phyloP scores from a whole-genome alignment of 2,113 vertebrate species.

The Gymnarchus niloticus region DNA sequence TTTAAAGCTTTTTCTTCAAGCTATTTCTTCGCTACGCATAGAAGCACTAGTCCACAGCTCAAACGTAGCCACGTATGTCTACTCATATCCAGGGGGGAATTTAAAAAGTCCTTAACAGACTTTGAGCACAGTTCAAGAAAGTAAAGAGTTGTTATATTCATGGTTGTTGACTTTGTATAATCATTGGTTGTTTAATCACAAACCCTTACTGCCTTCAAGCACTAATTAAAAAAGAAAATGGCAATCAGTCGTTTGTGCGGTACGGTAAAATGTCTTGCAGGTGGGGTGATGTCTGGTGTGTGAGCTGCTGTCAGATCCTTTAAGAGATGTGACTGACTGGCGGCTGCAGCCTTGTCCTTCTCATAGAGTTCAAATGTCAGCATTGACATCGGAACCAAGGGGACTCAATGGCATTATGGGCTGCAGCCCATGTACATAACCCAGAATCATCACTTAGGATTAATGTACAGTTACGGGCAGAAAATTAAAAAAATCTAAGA shows the following conservation, averaged over 20 bases:
- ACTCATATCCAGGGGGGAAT: neutral
- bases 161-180: slow-evolving; percentile 3
- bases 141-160: slow-evolving; percentile 1
- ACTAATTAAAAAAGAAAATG: slow-evolving; percentile 1
- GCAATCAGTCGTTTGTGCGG: neutral
- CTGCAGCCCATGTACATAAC: neutral
- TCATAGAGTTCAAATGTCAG: neutral
- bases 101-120: neutral
- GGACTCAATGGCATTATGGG: neutral
- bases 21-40: neutral
- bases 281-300: neutral
- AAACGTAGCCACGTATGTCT: neutral
- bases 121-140: neutral
- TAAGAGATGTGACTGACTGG: neutral
- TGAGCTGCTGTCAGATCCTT: neutral
- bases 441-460: neutral
- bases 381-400: neutral
- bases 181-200: slow-evolving; percentile 4
- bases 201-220: neutral
- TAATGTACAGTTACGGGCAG: neutral
- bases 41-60: neutral
- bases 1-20: neutral
- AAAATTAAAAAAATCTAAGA: neutral
- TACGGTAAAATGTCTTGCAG: neutral
- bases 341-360: neutral